Evolutionary conservation across 2,113 vertebrate species (phyloP).

Genomic region (Hipposideros armiger): DNA sequence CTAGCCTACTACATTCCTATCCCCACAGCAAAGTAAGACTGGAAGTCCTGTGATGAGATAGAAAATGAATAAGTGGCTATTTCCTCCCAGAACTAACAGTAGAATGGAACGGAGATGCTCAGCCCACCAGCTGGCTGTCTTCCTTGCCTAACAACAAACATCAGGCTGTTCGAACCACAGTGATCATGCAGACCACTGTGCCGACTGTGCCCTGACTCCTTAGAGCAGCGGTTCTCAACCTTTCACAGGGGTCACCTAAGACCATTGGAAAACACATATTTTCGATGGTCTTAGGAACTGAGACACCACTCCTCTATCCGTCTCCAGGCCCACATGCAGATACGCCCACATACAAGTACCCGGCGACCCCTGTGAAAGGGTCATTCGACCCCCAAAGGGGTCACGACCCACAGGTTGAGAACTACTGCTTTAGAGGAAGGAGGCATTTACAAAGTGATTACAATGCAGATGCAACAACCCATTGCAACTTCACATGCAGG

Average conservation of each 20-base stretch:
- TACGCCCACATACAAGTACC: too few species aligned
- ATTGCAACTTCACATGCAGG: not conserved
- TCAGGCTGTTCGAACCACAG: not conserved
- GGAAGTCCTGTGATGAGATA: not conserved
- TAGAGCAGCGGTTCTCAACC: not conserved
- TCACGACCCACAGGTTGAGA: too few species aligned
- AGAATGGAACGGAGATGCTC: not conserved
- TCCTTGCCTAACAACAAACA: not conserved
- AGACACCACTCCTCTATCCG: too few species aligned
- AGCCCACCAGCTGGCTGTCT: not conserved
- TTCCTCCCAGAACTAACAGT: constrained; percentile 12
- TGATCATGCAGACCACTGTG: not conserved
- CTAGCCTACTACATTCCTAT: not conserved
- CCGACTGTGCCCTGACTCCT: not conserved
- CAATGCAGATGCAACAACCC: not conserved
- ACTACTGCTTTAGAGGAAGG: not conserved
- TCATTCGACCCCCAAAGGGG: too few species aligned
- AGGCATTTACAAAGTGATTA: not conserved
- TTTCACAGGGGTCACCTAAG: too few species aligned
- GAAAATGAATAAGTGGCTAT: not conserved
- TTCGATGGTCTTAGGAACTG: too few species aligned
- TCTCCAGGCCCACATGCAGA: too few species aligned
- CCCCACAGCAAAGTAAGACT: not conserved
- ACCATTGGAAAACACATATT: too few species aligned
- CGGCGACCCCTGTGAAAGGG: too few species aligned